Base-by-base conservation (phyloP, 2,113 vertebrate genomes). In the Theropithecus gelada region DNA sequence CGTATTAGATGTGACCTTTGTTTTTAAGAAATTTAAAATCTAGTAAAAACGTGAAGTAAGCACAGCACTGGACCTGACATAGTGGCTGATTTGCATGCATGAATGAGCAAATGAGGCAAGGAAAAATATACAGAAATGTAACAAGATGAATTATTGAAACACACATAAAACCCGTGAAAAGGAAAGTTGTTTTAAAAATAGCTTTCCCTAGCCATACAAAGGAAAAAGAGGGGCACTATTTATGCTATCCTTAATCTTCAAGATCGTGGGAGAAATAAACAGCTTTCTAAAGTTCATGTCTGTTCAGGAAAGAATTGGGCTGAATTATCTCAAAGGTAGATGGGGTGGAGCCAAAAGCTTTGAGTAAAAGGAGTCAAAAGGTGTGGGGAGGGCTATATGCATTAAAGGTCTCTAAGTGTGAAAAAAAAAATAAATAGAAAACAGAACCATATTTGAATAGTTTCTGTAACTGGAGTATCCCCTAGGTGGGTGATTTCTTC, bases 1-100 rank as follows among this genome's bases (percentile, higher is more conserved):
- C 32, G 4, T 52, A 76, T 66, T 72, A 86, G 66, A 78, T 45
- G 22, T 6, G 64, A 40, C 4, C 1, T 4, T 66, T 85, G 8
- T 75, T 88, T 59, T 70, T 88, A 70, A 80, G 38, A 93, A 61
- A 90, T 8, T 45, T 38, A 72, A 64, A 95, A 52, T 93, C n/a
- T 18, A 61, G 6, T 64, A 84, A 87, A 14, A 93, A 17, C 1
- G 0, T 27, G 35, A 80, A 59, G 27, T 57, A 79, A 92, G 5
- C 27, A 57, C 11, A 89, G 20, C 43, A 61, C 3, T 43, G 3
- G 43, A 66, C 20, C 27, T 89, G 82, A 96, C 22, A 32, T 40
- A 85, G 50, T 32, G 22, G 8, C 20, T 57, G 35, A 86, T 82
- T 73, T 86, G n/a, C 88, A 92, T 57, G 43, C 18, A 35, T 35